phyloP scores from a whole-genome alignment of 2,113 vertebrate species.

The Solenodon paradoxus region DNA sequence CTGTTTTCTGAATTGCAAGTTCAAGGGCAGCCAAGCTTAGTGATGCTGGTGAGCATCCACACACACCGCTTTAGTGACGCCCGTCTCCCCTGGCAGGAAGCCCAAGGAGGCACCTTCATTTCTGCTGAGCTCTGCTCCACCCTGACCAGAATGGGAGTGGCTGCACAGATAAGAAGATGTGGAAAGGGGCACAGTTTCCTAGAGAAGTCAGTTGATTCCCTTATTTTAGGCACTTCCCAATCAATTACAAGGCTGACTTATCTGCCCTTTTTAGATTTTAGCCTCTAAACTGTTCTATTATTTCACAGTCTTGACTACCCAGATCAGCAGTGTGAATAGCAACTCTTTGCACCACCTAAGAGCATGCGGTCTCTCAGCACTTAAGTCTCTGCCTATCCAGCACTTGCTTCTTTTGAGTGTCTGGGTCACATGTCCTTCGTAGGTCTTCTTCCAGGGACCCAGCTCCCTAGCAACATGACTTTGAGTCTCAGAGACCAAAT shows the following conservation, averaged over 20 bases:
- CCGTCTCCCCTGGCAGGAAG: not conserved
- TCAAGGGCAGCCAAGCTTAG: not conserved
- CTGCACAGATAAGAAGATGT: not conserved
- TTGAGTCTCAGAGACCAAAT: not conserved
- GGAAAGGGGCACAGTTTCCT: not conserved
- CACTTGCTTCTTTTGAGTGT: not conserved
- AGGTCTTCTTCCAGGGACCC: not conserved
- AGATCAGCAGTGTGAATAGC: not conserved
- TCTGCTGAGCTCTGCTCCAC: not conserved
- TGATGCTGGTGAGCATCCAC: not conserved
- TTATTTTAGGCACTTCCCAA: not conserved
- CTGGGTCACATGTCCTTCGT: not conserved
- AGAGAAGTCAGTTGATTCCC: not conserved
- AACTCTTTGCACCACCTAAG: not conserved
- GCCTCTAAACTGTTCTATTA: not conserved
- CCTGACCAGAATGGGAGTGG: not conserved
- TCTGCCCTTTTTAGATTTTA: not conserved
- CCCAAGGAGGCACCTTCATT: not conserved
- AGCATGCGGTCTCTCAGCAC: not conserved
- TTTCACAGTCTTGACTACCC: not conserved
- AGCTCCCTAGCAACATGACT: not conserved
- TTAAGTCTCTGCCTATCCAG: not conserved
- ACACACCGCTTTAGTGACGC: fast-evolving
- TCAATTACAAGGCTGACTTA: not conserved
- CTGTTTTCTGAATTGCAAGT: not conserved